Evolutionary conservation across 2,113 vertebrate species (phyloP), one percentile per base, ranked within the genome.

Genomic region (Solea senegalensis): DNA sequence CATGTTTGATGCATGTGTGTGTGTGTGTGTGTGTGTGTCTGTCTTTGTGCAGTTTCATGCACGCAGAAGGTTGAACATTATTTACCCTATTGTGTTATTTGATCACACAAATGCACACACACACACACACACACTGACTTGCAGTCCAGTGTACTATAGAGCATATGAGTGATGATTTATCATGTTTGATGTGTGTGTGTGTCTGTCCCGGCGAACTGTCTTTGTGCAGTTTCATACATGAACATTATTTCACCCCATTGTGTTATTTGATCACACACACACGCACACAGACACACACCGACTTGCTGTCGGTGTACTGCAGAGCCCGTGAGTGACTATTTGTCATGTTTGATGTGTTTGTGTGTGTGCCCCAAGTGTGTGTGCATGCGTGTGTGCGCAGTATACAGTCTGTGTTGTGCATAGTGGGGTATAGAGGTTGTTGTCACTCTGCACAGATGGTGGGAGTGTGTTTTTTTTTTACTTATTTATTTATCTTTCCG

Each of bases 401-500:
- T 74, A 77, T 74, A 69, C 78, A 85, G 85, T 81, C 69, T 86
- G 81, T 84, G 83, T 78, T 88, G 81, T 89, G 87, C 78, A 87
- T 88, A 70, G 59, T 76, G 72, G 88, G 86, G 83, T 89, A 85
- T 88, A 84, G 85, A 90, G 93, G 88, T 92, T 93, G 90, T 92
- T 93, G 90, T 92, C 89, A 91, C 84, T 93, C 88, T 86, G 91
- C 93, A 92, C 92, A 94, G 92, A 94, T 94, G 92, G 93, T 88
- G 88, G 87, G 84, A 89, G 90, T 88, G 80, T 89, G 3, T 9
- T 11, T 48, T 48, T 48, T 45, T 45, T 48, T 80, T 82, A 58
- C 81, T 84, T 61, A 46, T 61, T 61, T 46, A 27, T 46, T 61
- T 27, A 13, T 80, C 62, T 85, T 59, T 50, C 53, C 50, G 63